These are phyloP conservation scores for Proales similis DNA, from an alignment of 1,140 invertebrate species.

Conservation along the genomic window DNA sequence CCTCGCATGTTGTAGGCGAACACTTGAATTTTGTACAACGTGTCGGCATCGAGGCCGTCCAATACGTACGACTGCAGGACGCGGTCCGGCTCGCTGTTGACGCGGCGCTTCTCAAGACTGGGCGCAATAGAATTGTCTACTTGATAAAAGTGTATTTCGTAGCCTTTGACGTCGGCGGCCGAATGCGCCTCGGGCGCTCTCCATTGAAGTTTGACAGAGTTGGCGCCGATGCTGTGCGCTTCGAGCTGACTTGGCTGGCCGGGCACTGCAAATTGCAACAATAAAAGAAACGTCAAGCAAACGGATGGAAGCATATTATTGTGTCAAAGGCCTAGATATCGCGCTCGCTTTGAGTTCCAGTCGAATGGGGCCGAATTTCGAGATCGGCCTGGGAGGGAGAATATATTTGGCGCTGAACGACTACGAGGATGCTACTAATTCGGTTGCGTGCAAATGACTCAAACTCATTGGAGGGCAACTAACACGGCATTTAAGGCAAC, in stretches of 20 bases:
- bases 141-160: constrained; percentile 30
- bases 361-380: no score
- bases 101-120: no score
- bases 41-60: constrained; percentile 19
- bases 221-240: constrained; percentile 12
- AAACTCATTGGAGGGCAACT: no score
- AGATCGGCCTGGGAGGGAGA: no score
- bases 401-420: no score
- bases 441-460: no score
- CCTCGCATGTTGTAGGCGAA: constrained; percentile 36
- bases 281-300: neutral
- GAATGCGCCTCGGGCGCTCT: constrained; percentile 17
- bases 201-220: constrained; percentile 20
- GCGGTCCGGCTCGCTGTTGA: constrained; percentile 22
- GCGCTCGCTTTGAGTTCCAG: no score
- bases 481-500: no score
- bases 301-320: neutral
- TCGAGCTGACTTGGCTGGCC: constrained; percentile 17
- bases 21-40: constrained; percentile 24
- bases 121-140: neutral
- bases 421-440: no score
- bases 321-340: no score
- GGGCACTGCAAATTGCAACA: constrained; percentile 19
- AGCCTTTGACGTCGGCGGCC: constrained; percentile 17
- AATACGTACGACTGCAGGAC: constrained; percentile 8